Percentiles rank a stretch among this genome's conserved stretches.
These are phyloP conservation scores for Lingula anatina DNA, from an alignment of 2,888 invertebrate species.

Conservation along the genomic window DNA sequence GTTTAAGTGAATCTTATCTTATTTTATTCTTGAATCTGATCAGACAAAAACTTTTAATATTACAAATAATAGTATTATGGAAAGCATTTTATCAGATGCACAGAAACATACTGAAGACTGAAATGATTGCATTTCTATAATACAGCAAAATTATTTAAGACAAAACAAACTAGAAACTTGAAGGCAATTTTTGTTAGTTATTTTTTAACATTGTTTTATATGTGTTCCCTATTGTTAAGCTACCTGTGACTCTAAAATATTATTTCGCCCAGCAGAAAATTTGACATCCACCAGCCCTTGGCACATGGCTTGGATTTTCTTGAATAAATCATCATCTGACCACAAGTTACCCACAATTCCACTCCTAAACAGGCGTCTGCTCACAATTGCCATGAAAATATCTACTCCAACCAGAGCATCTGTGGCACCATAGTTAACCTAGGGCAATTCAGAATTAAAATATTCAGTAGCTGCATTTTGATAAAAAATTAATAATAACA, in stretches of 20 bases:
- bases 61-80: too few species aligned
- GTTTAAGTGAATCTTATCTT: too few species aligned
- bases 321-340: not conserved
- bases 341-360: not conserved
- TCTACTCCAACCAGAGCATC: slow-evolving; percentile 70
- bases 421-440: slow-evolving; percentile 67
- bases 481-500: slow-evolving; percentile 5
- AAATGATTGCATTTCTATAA: too few species aligned
- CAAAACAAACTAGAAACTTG: not conserved
- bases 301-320: not conserved
- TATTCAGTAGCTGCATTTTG: too few species aligned
- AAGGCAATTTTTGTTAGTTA: not conserved
- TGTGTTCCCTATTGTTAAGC: not conserved
- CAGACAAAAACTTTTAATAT: too few species aligned
- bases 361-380: not conserved
- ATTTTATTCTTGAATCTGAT: too few species aligned
- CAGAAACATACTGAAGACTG: too few species aligned
- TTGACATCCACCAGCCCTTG: not conserved
- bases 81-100: too few species aligned
- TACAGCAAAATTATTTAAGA: too few species aligned
- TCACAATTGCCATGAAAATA: slow-evolving; percentile 56
- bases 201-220: not conserved
- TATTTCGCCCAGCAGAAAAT: not conserved
- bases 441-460: too few species aligned
- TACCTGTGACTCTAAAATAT: not conserved